Base-by-base conservation (phyloP, 2,113 vertebrate genomes). In the Etia nguti region DNA sequence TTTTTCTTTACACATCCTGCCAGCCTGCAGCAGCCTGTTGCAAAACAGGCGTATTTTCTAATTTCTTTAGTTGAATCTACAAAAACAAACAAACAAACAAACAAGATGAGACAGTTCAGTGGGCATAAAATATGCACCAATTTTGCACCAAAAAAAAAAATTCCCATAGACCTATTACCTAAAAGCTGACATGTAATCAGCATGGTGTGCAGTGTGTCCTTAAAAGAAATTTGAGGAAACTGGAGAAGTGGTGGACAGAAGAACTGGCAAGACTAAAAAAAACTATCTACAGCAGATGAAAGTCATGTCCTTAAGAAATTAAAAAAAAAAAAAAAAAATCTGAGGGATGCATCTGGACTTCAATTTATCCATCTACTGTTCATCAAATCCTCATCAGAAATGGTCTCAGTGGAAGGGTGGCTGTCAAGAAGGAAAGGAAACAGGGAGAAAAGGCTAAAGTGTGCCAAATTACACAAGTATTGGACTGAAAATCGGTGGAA, bases 151-250 rank as follows among this genome's bases (percentile, higher is more conserved):
- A 29, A 10, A 2, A 48, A 48, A 6, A 22, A 10, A 18, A 48
- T 46, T 73, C 6, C 22, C 9, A 46, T 16, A 75, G 41, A 29
- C 8, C 22, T 46, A 46, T 73, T 46, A 73, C 38, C 22, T 46
- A 3, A 26, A 73, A 46, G 29, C 3, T 10, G 68, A 46, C 65
- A 70, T 16, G 26, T 70, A 68, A 43, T 73, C 38, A 46, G 38
- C 22, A 43, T 46, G 38, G 22, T 46, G 15, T 26, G 41, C 22
- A 1, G 0, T 46, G 68, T 73, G 41, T 73, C 68, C 68, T 73
- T 0, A 73, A 73, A 46, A 62, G 10, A 34, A 62, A 26, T 7
- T 16, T 46, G 68, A 73, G 41, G 41, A 0, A 73, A 0, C 22
- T 26, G 8, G 3, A 46, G 11, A 73, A 0, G 2, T 11, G 68